phyloP scores from a whole-genome alignment of 2,797 vertebrate genomes.

The Anas flavirostris region DNA sequence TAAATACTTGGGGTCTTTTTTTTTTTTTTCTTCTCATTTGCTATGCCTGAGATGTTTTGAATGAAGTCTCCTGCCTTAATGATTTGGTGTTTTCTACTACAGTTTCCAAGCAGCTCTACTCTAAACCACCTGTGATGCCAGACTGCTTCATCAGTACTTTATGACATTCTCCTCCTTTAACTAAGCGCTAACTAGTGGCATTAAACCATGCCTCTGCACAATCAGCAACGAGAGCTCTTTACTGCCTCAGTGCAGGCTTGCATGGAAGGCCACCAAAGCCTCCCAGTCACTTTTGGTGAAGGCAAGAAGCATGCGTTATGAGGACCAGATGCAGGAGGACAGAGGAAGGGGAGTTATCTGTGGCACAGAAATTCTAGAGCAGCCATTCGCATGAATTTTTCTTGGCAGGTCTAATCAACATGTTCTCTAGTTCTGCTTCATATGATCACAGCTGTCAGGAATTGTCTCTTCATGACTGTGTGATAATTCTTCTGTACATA shows the following conservation, averaged over 20 bases:
- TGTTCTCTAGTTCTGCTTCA: neutral
- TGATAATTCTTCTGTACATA: neutral
- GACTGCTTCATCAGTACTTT: neutral
- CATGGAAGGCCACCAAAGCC: neutral
- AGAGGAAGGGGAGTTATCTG: neutral
- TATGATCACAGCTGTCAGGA: neutral
- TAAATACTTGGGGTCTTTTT: neutral
- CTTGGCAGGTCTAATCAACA: neutral
- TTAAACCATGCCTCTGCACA: neutral
- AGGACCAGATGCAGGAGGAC: neutral
- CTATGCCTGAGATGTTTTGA: neutral
- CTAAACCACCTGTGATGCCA: neutral
- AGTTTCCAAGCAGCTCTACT: neutral
- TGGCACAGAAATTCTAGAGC: neutral
- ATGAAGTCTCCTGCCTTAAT: neutral
- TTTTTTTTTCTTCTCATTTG: neutral
- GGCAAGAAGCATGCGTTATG: neutral
- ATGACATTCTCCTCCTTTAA: neutral
- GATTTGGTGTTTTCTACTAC: neutral
- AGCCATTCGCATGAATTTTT: slow-evolving; percentile 3
- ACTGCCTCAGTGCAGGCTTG: neutral
- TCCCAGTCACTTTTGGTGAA: neutral
- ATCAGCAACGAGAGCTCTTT: neutral
- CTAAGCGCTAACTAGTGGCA: neutral
- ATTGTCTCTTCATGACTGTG: fast-evolving